Conservation (phyloP, 2,113 vertebrate species). For the Antechinus stuartii region DNA sequence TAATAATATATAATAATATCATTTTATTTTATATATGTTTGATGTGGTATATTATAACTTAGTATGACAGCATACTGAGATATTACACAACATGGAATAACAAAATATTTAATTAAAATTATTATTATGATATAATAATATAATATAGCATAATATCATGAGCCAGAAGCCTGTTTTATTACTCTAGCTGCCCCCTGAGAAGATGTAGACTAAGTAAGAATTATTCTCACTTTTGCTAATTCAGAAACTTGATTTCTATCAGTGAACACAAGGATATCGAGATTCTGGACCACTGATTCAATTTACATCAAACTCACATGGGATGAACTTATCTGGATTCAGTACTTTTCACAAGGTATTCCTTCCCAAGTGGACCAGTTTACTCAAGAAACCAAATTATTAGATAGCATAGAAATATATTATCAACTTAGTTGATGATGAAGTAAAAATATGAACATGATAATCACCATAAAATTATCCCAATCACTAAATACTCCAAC, state of each 20-base stretch:
- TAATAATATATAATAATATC: no score
- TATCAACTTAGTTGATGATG: not conserved
- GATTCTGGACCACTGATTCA: not conserved
- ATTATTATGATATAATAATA: not conserved
- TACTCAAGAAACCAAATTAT: not conserved
- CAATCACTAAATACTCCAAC: constrained; percentile 54
- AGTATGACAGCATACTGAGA: no score
- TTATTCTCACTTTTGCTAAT: not conserved
- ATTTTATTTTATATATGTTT: no score
- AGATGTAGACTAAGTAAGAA: not conserved
- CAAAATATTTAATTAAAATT: not conserved
- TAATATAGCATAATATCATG: not conserved
- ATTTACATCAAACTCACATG: not conserved
- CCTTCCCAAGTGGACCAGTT: not conserved
- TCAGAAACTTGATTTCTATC: not conserved
- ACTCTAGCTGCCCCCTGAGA: not conserved
- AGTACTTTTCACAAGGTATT: not conserved
- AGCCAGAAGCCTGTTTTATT: not conserved
- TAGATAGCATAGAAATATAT: not conserved
- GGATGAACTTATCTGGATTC: not conserved
- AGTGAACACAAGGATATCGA: not conserved
- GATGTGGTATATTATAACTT: no score
- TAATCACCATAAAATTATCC: constrained; percentile 53
- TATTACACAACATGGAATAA: no score
- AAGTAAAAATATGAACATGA: constrained; percentile 57